Base-by-base conservation (phyloP, 2,113 vertebrate species). In the sheep (Ovis aries) region DNA sequence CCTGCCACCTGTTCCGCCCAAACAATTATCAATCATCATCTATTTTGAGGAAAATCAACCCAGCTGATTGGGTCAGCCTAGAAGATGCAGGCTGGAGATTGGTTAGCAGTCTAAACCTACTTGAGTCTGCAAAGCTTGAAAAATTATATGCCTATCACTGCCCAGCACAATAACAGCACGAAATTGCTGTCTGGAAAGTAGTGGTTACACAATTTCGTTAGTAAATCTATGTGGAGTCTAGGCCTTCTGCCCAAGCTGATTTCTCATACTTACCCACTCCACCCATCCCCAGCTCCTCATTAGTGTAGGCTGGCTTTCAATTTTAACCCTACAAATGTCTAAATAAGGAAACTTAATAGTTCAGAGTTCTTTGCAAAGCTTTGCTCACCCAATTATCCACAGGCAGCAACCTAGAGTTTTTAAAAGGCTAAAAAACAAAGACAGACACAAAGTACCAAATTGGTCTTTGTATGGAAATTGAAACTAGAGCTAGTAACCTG, bases 331-430 rank as follows among this genome's bases (percentile, higher is more conserved):
- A 95, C 36, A 48, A 78, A 89, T 50, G 43, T 82, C 59, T 78
- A 96, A 96, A 94, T 92, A 92, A 95, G 74, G 64, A 87, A 85
- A 83, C n/a, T 31, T 77, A 88, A 92, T 25, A 88, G 48, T 60
- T 92, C 57, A 82, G 52, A 77, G 40, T 80, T 36, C 67, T 84
- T 67, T 87, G 21, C 78, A 88, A 95, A 88, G 6, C 23, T 92
- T 77, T 93, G 48, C 62, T 91, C 36, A 93, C 16, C 12, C 43
- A 84, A 29, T 74, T 85, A 90, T 45, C n/a, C 45, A 97, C 21
- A 93, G 85, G 67, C 31, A 48, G 86, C 87, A 94, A 93, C 60
- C 31, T 62, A 80, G 4, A 92, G 29, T 40, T 64, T n/a, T 78
- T 59, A 59, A 91, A 25, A 78, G 23, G 27, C 77, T 85, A 90